These are phyloP conservation scores for Helostoma temminkii DNA, from an alignment of 2,797 vertebrate species.

Conservation along the genomic window DNA sequence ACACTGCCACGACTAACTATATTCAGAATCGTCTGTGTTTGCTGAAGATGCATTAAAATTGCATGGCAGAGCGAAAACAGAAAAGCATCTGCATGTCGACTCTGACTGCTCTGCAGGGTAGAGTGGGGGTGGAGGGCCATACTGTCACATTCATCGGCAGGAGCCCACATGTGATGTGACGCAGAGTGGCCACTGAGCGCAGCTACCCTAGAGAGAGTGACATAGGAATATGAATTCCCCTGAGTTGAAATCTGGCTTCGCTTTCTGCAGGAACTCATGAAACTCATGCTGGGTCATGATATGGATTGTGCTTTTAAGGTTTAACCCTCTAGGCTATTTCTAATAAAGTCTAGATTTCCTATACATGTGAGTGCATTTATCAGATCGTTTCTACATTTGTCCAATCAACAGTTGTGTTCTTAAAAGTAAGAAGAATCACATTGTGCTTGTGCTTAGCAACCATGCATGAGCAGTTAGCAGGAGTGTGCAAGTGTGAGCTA, in stretches of 20 bases:
- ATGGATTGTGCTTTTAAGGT: constrained; percentile 5
- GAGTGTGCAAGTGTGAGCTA: constrained; percentile 48
- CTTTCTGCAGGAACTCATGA: constrained; percentile 42
- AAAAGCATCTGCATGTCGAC: constrained; percentile 18
- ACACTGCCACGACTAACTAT: constrained; percentile 11
- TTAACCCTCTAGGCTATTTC: constrained; percentile 2
- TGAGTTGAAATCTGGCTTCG: constrained; percentile 43
- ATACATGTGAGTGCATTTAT: neutral
- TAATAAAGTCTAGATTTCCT: neutral
- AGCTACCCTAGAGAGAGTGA: constrained; percentile 20
- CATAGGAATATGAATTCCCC: constrained; percentile 31
- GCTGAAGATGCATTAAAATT: constrained; percentile 43
- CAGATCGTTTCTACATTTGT: neutral
- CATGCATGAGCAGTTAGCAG: constrained; percentile 35
- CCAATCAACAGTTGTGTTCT: neutral
- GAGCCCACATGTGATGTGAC: constrained; percentile 49
- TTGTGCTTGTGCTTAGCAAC: constrained; percentile 21
- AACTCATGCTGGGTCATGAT: constrained; percentile 1
- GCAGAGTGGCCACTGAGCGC: constrained; percentile 41
- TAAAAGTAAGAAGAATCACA: constrained; percentile 11
- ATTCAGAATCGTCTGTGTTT: constrained; percentile 40
- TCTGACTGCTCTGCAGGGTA: neutral
- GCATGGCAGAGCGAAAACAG: constrained; percentile 19
- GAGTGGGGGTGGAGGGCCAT: neutral
- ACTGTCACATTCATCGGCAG: constrained; percentile 31